These are phyloP conservation scores for Dasypolia templi DNA, from an alignment of 2,888 invertebrate species.

Conservation along the genomic window DNA sequence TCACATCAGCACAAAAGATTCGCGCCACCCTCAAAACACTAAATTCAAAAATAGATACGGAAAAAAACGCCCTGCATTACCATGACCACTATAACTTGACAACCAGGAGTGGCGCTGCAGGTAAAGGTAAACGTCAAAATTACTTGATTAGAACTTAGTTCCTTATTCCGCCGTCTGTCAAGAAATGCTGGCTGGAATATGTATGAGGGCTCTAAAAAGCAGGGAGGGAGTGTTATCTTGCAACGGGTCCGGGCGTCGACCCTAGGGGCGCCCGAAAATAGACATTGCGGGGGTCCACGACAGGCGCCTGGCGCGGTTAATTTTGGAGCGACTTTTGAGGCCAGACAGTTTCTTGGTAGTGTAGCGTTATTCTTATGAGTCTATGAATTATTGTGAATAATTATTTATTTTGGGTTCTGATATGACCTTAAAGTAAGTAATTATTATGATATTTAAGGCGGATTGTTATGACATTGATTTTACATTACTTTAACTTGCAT, in stretches of 20 bases:
- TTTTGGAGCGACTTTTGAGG: slow-evolving; percentile 67
- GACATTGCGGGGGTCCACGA: slow-evolving; percentile 72
- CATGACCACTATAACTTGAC: slow-evolving; percentile 1
- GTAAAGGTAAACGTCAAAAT: slow-evolving; percentile 4
- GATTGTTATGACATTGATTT: too few relatives aligned
- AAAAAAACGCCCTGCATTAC: slow-evolving; percentile 29
- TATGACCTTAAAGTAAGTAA: background rate
- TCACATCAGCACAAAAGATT: slow-evolving; percentile 30
- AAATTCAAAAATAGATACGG: slow-evolving; percentile 39
- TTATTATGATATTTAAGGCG: background rate
- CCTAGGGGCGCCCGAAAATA: slow-evolving; percentile 74
- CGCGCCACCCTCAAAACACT: slow-evolving; percentile 37
- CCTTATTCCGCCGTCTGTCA: slow-evolving; percentile 13
- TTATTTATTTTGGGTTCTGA: slow-evolving; percentile 3
- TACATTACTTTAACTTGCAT: too few relatives aligned
- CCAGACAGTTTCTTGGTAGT: slow-evolving; percentile 46
- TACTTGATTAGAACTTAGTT: slow-evolving; percentile 13
- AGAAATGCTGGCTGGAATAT: slow-evolving; percentile 11
- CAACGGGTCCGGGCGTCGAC: slow-evolving; percentile 70
- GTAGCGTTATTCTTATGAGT: slow-evolving; percentile 28
- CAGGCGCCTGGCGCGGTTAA: slow-evolving; percentile 58
- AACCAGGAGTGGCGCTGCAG: slow-evolving; percentile 29
- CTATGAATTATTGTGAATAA: background rate
- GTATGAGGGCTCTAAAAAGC: slow-evolving; percentile 47
- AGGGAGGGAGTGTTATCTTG: slow-evolving; percentile 56